These are phyloP conservation scores for Platygyra sinensis DNA, from an alignment of 64 coral and sea anemone genomes.

Conservation along the genomic window DNA sequence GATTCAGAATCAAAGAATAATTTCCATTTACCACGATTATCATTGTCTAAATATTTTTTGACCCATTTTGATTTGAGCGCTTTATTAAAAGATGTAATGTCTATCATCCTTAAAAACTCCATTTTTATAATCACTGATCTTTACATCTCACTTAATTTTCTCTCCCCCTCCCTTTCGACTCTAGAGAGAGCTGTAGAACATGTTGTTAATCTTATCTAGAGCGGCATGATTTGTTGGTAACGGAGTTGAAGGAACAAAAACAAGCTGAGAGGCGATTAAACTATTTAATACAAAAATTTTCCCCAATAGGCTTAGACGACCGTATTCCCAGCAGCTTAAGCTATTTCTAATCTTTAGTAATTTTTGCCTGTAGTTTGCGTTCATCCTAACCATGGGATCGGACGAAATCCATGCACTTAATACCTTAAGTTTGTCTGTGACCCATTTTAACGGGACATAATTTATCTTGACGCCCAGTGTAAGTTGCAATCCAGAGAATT, in stretches of 20 bases:
- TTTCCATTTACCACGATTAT: too few species aligned
- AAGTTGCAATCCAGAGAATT: conserved; percentile 36
- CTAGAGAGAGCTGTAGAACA: conserved; percentile 14
- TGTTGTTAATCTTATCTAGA: background rate
- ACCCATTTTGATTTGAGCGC: conserved; percentile 25
- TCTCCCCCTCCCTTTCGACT: background rate
- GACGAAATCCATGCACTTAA: conserved; percentile 11
- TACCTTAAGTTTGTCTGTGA: conserved; percentile 10
- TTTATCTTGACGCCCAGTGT: background rate
- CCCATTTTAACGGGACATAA: conserved; percentile 1
- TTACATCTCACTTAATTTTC: conserved; percentile 42
- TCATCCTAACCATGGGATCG: background rate
- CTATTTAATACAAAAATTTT: conserved; percentile 22
- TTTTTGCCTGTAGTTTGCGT: too few species aligned
- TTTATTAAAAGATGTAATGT: conserved; percentile 24
- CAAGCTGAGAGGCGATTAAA: conserved; percentile 6
- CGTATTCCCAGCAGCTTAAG: conserved; percentile 6
- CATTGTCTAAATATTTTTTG: conserved; percentile 27
- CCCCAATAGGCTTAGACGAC: background rate
- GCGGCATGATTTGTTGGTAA: background rate
- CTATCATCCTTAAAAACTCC: conserved; percentile 23
- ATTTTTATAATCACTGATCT: conserved; percentile 23
- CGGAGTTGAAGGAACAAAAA: conserved; percentile 4
- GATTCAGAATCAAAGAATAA: too few species aligned
- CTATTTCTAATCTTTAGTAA: too few species aligned